Percentiles rank a stretch among this genome's conserved stretches.
phyloP scores from a whole-genome alignment of 1,140 invertebrate genomes.

The Cotesia typhae region DNA sequence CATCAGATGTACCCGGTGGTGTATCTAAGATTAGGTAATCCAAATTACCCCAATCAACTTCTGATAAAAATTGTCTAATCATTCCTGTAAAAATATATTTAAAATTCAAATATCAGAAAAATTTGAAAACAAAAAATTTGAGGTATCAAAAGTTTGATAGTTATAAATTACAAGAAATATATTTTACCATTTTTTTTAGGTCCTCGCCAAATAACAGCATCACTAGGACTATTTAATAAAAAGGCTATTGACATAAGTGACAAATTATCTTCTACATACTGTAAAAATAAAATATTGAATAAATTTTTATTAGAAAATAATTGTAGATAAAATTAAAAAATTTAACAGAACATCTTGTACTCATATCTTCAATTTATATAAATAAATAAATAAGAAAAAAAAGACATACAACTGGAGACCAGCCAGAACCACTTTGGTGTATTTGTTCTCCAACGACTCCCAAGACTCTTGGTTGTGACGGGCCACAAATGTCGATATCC shows the following conservation, averaged over 20 bases:
- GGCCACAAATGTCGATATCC: constrained; percentile 95
- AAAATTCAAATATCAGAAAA: constrained; percentile 13
- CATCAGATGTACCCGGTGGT: constrained; percentile 95
- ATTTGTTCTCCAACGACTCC: constrained; percentile 81
- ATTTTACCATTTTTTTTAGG: constrained; percentile 89
- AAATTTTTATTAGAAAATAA: constrained; percentile 1
- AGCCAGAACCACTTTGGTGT: constrained; percentile 95
- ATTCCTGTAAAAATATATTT: constrained; percentile 70
- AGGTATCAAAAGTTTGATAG: no score
- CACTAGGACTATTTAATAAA: constrained; percentile 80
- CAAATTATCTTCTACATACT: constrained; percentile 87
- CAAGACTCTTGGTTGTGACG: constrained; percentile 78
- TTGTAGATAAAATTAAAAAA: neutral
- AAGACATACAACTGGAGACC: constrained; percentile 90
- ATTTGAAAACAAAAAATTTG: neutral
- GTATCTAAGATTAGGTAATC: constrained; percentile 93
- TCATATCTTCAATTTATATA: constrained; percentile 9
- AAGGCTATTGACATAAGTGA: constrained; percentile 95
- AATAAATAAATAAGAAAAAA: constrained; percentile 23
- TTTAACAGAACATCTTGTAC: no score
- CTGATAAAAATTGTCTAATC: constrained; percentile 92
- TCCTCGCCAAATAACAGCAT: constrained; percentile 95
- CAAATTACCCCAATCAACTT: constrained; percentile 92
- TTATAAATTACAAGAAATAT: constrained; percentile 9
- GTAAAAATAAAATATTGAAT: constrained; percentile 44